Conservation (phyloP, 2,113 vertebrate species). For the Trichechus manatus region DNA sequence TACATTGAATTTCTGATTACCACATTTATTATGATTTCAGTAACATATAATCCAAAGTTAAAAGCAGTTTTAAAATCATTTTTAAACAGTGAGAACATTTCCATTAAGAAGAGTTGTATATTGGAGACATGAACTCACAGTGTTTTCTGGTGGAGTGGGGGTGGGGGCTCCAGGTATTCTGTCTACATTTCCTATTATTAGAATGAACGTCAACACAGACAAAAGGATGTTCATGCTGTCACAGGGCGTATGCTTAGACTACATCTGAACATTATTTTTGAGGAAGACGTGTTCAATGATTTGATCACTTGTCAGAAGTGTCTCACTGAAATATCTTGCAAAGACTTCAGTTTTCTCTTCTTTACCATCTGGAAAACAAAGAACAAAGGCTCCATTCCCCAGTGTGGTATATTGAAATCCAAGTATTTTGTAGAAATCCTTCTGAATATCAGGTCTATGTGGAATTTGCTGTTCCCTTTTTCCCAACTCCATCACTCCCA, state of each 20-base stretch:
- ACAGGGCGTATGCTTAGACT: constrained; percentile 84
- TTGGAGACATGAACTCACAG: constrained; percentile 74
- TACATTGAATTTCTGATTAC: constrained; percentile 46
- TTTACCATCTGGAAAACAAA: constrained; percentile 85
- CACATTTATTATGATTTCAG: constrained; percentile 51
- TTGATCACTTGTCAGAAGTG: constrained; percentile 90
- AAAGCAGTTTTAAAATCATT: constrained; percentile 74
- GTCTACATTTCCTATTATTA: constrained; percentile 88
- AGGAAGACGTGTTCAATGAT: constrained; percentile 87
- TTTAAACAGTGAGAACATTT: constrained; percentile 74
- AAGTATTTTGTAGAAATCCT: constrained; percentile 76
- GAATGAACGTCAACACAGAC: constrained; percentile 88
- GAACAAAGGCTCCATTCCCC: constrained; percentile 85
- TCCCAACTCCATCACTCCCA: not conserved
- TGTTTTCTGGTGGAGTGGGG: constrained; percentile 69
- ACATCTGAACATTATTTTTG: constrained; percentile 89
- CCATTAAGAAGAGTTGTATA: constrained; percentile 79
- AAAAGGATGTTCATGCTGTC: constrained; percentile 88
- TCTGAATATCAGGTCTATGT: constrained; percentile 72
- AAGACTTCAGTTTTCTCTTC: constrained; percentile 86
- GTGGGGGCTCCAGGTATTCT: constrained; percentile 81
- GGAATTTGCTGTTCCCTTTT: constrained; percentile 69
- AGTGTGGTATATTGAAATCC: constrained; percentile 59
- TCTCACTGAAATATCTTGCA: constrained; percentile 88
- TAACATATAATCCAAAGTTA: constrained; percentile 69